phyloP scores from a whole-genome alignment of 1,140 invertebrate genomes.

The Drosophila neocordata region DNA sequence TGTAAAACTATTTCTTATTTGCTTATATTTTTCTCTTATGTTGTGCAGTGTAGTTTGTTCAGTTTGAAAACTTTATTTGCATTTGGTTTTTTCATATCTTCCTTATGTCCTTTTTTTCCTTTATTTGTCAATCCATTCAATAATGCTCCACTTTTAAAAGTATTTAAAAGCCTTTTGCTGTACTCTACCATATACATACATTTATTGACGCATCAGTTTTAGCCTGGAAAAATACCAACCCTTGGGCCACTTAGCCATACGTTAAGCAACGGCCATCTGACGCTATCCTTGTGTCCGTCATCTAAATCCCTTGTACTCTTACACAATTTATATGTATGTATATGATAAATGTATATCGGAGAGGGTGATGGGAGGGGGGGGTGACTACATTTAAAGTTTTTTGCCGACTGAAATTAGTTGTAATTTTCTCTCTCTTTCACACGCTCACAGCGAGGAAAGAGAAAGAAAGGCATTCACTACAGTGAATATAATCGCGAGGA shows the following conservation, averaged over 20 bases:
- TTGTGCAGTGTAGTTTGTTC: no score
- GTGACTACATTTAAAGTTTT: conserved; percentile 56
- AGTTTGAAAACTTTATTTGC: no score
- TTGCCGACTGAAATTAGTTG: conserved; percentile 3
- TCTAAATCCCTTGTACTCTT: not conserved
- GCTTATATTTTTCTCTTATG: no score
- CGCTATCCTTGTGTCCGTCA: not conserved
- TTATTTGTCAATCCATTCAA: conserved; percentile 30
- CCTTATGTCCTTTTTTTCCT: not conserved
- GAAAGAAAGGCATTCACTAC: not conserved
- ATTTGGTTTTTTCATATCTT: no score
- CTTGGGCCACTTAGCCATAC: conserved; percentile 31
- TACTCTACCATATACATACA: conserved; percentile 32
- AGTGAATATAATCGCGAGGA: not conserved
- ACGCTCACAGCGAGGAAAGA: not conserved
- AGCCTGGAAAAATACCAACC: conserved; percentile 42
- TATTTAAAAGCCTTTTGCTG: conserved; percentile 61
- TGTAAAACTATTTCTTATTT: no score
- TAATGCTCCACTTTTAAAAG: conserved; percentile 30
- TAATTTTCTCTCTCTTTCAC: not conserved
- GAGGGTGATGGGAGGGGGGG: no score
- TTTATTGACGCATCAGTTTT: conserved; percentile 11
- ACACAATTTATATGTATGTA: no score
- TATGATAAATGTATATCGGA: no score
- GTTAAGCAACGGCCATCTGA: not conserved